Base-by-base conservation (phyloP, 2,797 vertebrate species). In the Sus cebifrons region DNA sequence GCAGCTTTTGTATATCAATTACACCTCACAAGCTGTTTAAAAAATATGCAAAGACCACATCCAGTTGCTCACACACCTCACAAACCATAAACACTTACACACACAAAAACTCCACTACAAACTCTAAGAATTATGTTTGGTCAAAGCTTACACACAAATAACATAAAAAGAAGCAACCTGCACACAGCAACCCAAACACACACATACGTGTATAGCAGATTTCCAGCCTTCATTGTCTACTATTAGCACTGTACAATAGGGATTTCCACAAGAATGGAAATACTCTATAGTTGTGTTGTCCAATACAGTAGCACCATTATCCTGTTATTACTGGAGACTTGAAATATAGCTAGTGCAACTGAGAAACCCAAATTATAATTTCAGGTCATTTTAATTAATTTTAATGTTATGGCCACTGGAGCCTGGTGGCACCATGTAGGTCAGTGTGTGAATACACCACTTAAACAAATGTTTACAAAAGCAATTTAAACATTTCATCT, bases 381-480 rank as follows among this genome's bases (percentile, higher is more conserved):
- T 91, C 49, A 74, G 40, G 71, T 89, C 27, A 91, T 29, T 62
- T 82, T 75, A 88, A 32, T 32, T 89, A 20, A 91, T 52, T 62
- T 82, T 74, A 62, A 74, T 74, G 74, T 74, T 83, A 85, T 85
- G 18, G 18, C 13, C 60, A 85, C 8, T 23, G 5, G 6, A 54
- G 73, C 71, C 17, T 84, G 8, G 23, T 40, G 36, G 44, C n/a
- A 75, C 83, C 49, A 56, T 44, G 64, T 29, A 13, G 21, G 23
- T 56, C 32, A 77, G 18, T 75, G 18, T 23, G 12, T 11, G n/a
- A 23, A 25, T 36, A 44, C 32, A 44, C 65, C 60, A n/a, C 68
- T 36, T 36, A 74, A 85, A 67, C 49, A 36, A 36, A 12, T 89
- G n/a, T 14, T 77, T 65, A n/a, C 3, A 16, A 27, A 40, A 84